Conservation (phyloP, 2,113 vertebrate species). For the Eulacestoma nigropectus region DNA sequence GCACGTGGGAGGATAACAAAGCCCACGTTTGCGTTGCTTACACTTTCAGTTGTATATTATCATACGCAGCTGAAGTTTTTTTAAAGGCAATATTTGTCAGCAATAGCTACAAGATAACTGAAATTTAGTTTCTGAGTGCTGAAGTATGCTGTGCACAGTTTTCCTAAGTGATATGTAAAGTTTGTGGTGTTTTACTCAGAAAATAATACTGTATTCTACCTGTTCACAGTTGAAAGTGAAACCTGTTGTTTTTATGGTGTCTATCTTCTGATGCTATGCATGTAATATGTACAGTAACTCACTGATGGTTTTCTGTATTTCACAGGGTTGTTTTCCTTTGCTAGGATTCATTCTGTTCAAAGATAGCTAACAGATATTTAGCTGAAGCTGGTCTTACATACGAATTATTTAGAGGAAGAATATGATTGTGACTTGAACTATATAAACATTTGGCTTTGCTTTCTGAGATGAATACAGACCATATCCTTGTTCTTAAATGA, state of each 20-base stretch:
- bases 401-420: not conserved
- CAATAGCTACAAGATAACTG: not conserved
- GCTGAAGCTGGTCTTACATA: not conserved
- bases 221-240: conserved; percentile 9
- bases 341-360: not conserved
- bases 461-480: not conserved
- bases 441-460: not conserved
- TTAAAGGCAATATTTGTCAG: conserved; percentile 50
- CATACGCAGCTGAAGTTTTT: not conserved
- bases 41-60: not conserved
- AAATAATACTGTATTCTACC: not conserved
- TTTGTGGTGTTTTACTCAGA: conserved; percentile 16
- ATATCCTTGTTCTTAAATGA: not conserved
- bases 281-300: conserved; percentile 18
- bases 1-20: not conserved
- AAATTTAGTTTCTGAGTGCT: not conserved
- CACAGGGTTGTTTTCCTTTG: not conserved
- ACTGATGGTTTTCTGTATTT: conserved; percentile 1
- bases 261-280: not conserved
- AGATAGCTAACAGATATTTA: not conserved
- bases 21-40: not conserved
- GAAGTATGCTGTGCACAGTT: not conserved
- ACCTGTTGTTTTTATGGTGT: not conserved
- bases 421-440: not conserved
- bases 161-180: not conserved